Evolutionary conservation across 2,888 invertebrate species (phyloP).

Genomic region (Nemapogon koenigi): DNA sequence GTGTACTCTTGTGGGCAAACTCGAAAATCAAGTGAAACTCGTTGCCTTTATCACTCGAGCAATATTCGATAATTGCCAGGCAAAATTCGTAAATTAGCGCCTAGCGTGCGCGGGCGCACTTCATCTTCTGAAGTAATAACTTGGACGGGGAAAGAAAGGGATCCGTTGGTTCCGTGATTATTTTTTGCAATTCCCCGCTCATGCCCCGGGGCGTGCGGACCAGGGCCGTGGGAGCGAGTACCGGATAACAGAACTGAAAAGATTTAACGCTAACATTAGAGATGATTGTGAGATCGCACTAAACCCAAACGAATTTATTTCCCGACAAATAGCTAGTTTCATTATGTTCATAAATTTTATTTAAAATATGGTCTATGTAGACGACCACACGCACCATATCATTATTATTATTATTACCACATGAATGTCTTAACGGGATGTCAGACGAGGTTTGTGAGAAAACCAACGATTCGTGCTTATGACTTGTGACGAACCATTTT

Average conservation of each 20-base stretch:
- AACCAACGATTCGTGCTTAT: too few species aligned
- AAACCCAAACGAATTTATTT: too few species aligned
- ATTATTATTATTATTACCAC: too few species aligned
- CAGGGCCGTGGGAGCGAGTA: constrained; percentile 16
- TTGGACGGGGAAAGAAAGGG: constrained; percentile 12
- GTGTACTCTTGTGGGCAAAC: constrained; percentile 1
- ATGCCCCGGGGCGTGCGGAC: constrained; percentile 10
- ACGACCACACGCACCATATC: too few species aligned
- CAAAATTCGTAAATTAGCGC: constrained; percentile 30
- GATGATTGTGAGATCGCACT: too few species aligned
- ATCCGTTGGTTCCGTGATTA: constrained; percentile 9
- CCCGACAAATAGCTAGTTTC: too few species aligned
- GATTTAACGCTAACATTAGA: too few species aligned
- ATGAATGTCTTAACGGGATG: too few species aligned
- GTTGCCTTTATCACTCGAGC: constrained; percentile 19
- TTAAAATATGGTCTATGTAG: too few species aligned
- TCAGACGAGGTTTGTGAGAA: too few species aligned
- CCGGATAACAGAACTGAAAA: constrained; percentile 13
- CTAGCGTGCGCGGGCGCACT: constrained; percentile 26
- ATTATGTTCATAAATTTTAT: too few species aligned
- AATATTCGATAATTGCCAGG: constrained; percentile 23
- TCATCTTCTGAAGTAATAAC: constrained; percentile 14
- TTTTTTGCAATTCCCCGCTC: constrained; percentile 8
- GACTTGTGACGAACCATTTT: too few species aligned
- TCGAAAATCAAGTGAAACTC: constrained; percentile 11